Conservation (phyloP, 2,797 vertebrate species). For the Sitta carolinensis region DNA sequence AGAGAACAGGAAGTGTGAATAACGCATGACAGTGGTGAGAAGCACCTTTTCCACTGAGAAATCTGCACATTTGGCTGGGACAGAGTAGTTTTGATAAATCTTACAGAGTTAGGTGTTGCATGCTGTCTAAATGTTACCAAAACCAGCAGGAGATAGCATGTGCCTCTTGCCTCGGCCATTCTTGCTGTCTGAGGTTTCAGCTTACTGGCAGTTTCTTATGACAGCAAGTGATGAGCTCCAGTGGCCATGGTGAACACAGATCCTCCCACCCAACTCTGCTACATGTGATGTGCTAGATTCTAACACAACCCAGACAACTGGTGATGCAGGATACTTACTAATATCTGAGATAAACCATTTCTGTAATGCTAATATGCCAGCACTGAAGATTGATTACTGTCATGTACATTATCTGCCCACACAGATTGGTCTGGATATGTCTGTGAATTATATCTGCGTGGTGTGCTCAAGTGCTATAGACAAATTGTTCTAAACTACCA, state of each 20-base stretch:
- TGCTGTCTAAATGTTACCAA: background rate
- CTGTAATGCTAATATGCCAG: background rate
- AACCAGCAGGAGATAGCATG: background rate
- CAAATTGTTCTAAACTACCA: background rate
- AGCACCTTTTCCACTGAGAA: background rate
- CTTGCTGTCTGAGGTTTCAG: background rate
- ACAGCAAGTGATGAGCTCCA: background rate
- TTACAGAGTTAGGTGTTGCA: background rate
- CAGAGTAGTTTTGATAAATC: background rate
- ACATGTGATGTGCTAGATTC: rapidly evolving
- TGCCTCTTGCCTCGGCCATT: background rate
- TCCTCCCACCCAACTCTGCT: background rate
- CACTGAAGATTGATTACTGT: background rate
- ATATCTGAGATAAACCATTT: background rate
- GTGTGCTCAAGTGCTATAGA: background rate
- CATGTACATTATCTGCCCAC: background rate
- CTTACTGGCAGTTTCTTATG: background rate
- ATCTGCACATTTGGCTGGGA: background rate
- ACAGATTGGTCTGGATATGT: background rate
- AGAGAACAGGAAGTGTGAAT: background rate
- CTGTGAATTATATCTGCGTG: background rate
- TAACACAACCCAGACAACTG: background rate
- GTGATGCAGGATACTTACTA: background rate
- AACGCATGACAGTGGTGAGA: background rate
- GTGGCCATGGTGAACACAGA: background rate